Conservation (phyloP, 2,113 vertebrate genomes). For the Sinocyclocheilus rhinocerous region DNA sequence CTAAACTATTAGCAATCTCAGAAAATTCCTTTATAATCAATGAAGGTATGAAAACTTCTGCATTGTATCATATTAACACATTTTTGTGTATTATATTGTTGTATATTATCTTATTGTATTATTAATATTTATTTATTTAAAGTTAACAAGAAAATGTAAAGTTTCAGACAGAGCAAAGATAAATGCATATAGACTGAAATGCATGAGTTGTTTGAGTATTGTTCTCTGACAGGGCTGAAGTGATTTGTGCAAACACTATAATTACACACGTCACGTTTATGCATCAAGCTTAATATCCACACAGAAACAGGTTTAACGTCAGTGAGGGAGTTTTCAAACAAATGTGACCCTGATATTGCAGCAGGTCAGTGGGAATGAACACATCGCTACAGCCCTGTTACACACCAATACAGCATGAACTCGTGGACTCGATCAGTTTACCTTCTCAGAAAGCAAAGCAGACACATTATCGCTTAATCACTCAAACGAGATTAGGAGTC, state of each 20-base stretch:
- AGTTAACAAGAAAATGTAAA: too few species aligned
- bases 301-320: background rate
- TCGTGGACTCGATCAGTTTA: background rate
- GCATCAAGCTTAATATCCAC: background rate
- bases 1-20: too few species aligned
- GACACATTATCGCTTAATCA: background rate
- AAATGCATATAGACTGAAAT: background rate
- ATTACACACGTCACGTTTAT: background rate
- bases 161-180: background rate
- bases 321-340: background rate
- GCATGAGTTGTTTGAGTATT: background rate
- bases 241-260: background rate
- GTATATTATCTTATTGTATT: too few species aligned
- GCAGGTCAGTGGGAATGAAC: background rate
- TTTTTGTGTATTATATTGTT: too few species aligned
- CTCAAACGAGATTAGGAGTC: slow-evolving; percentile 18
- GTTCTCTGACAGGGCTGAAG: background rate
- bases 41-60: too few species aligned
- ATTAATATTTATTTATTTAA: too few species aligned
- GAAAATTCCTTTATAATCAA: too few species aligned
- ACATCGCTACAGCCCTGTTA: background rate
- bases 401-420: background rate
- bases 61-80: too few species aligned
- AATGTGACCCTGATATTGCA: background rate
- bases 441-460: background rate